Evolutionary conservation across 2,797 vertebrate genomes (phyloP).

Genomic region (Kryptopterus vitreolus): DNA sequence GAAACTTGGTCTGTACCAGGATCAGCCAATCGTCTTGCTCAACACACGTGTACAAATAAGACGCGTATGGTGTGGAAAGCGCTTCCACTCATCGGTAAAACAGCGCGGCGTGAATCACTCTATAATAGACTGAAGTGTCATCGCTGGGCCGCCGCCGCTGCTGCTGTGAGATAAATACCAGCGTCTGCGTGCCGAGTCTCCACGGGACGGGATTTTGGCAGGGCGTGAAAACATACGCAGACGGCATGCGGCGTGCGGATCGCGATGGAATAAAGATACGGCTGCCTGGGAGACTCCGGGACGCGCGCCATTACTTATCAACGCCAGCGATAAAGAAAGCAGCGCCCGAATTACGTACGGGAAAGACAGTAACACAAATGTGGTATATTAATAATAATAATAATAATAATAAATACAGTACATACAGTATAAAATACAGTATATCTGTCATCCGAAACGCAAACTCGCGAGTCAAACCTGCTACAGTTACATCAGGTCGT

Average conservation of each 20-base stretch:
- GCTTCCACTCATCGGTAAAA: background rate
- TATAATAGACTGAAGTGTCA: background rate
- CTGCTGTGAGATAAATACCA: background rate
- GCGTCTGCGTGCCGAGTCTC: constrained; percentile 6
- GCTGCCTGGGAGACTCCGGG: constrained; percentile 61
- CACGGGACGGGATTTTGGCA: constrained; percentile 40
- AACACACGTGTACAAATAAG: constrained; percentile 1
- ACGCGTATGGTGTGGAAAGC: background rate
- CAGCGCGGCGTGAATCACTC: background rate
- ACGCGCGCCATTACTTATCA: constrained; percentile 49
- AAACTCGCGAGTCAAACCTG: background rate
- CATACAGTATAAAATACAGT: too few relatives aligned
- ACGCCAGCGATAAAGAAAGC: constrained; percentile 46
- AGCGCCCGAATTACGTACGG: background rate
- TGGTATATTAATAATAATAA: too few relatives aligned
- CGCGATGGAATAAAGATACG: constrained; percentile 57
- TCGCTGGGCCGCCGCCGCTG: background rate
- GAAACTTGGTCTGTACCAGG: background rate
- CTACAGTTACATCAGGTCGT: background rate
- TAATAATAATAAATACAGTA: background rate
- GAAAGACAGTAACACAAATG: background rate
- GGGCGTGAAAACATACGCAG: constrained; percentile 16
- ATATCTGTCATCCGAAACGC: background rate
- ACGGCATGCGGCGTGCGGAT: background rate
- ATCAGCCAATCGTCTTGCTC: background rate